phyloP scores from a whole-genome alignment of 2,888 invertebrate species.

The Yponomeuta plumbellus region DNA sequence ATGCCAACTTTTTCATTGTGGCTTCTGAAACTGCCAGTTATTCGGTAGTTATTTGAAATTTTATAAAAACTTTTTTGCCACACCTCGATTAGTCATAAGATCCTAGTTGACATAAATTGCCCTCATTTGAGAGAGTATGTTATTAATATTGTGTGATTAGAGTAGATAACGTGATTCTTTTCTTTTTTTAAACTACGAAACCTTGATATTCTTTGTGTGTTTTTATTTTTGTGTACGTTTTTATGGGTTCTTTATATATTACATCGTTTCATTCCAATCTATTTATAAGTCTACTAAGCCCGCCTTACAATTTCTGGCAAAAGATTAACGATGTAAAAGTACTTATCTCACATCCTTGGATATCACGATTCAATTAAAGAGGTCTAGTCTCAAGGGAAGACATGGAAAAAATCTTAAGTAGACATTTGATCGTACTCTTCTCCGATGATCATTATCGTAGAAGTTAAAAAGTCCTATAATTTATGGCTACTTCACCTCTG shows the following conservation, averaged over 20 bases:
- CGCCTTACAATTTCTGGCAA: not conserved
- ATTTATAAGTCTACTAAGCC: not conserved
- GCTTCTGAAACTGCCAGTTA: not conserved
- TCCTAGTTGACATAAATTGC: too few relatives aligned
- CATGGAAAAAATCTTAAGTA: not conserved
- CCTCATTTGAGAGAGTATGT: too few relatives aligned
- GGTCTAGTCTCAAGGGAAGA: constrained; percentile 6
- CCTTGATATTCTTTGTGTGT: too few relatives aligned
- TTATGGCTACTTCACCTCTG: not conserved
- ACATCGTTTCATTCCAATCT: too few relatives aligned
- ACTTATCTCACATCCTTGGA: constrained; percentile 2
- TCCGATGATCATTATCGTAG: not conserved
- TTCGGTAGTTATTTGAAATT: not conserved
- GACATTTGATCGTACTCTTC: constrained; percentile 7
- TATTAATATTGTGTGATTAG: too few relatives aligned
- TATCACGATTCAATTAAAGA: constrained; percentile 6
- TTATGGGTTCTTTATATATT: too few relatives aligned
- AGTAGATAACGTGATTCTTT: too few relatives aligned
- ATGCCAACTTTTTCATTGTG: not conserved
- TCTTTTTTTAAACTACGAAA: too few relatives aligned
- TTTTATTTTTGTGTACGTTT: too few relatives aligned
- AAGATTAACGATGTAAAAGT: constrained; percentile 14
- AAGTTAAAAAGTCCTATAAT: not conserved
- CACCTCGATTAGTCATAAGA: too few relatives aligned
- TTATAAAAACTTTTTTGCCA: too few relatives aligned